phyloP scores from a whole-genome alignment of 2,113 vertebrate species.

The Barbus barbus region DNA sequence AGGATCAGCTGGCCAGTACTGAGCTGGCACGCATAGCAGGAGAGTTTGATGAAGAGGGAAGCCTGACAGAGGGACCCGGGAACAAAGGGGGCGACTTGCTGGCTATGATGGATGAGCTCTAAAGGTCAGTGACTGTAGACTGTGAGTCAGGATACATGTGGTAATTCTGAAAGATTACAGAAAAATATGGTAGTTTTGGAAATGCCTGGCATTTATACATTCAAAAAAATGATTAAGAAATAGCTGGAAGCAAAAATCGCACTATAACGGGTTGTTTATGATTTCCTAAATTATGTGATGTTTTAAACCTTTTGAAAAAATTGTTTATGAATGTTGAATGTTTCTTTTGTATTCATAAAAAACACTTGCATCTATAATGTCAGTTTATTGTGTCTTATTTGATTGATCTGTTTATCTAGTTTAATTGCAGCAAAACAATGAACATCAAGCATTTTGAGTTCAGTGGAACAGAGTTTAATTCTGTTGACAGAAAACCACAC shows the following conservation, averaged over 20 bases:
- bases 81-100: slow-evolving; percentile 87
- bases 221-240: not conserved
- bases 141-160: not conserved
- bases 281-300: not conserved
- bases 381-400: not conserved
- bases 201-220: not conserved
- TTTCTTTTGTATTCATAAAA: not conserved
- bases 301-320: too few relatives aligned
- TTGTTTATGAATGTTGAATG: too few relatives aligned
- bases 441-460: not conserved
- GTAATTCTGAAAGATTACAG: not conserved
- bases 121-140: not conserved
- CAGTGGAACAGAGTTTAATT: not conserved
- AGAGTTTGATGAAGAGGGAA: slow-evolving; percentile 74
- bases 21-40: slow-evolving; percentile 84
- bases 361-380: not conserved
- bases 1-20: slow-evolving; percentile 79
- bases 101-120: slow-evolving; percentile 85
- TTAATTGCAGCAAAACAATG: not conserved
- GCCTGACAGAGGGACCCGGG: slow-evolving; percentile 51
- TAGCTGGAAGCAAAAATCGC: not conserved
- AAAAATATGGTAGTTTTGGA: not conserved
- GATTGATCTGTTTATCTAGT: not conserved
- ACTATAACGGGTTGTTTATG: not conserved
- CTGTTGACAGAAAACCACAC: not conserved